Evolutionary conservation across 2,888 invertebrate species (phyloP).

Genomic region (Dromius quadrimaculatus): DNA sequence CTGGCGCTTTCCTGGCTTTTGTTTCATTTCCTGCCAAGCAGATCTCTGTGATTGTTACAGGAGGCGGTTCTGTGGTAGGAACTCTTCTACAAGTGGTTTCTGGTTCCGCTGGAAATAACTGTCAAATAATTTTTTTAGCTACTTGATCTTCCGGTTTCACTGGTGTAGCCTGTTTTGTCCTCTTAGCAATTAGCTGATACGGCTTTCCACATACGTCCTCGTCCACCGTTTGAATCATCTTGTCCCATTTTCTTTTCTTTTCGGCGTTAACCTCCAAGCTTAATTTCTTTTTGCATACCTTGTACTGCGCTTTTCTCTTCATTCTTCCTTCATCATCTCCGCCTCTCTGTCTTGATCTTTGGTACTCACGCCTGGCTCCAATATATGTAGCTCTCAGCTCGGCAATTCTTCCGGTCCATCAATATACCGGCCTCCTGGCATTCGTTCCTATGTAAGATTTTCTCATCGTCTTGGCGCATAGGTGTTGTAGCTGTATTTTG

Average conservation of each 20-base stretch:
- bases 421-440: background rate
- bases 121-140: background rate
- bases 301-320: background rate
- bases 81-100: background rate
- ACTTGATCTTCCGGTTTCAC: background rate
- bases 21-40: slow-evolving; percentile 37
- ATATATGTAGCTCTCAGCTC: background rate
- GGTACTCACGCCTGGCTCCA: background rate
- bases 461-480: background rate
- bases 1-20: slow-evolving; percentile 55
- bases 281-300: background rate
- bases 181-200: background rate
- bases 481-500: background rate
- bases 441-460: too few species aligned
- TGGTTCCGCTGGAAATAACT: background rate
- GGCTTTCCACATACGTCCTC: slow-evolving; percentile 3
- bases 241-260: background rate
- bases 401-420: background rate
- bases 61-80: background rate
- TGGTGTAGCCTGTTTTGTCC: background rate
- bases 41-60: slow-evolving; percentile 52
- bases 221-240: background rate
- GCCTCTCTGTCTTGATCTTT: background rate
- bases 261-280: background rate
- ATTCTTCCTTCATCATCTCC: background rate